Base-by-base conservation (phyloP, 2,113 vertebrate species). In the Nesogale talazaci region DNA sequence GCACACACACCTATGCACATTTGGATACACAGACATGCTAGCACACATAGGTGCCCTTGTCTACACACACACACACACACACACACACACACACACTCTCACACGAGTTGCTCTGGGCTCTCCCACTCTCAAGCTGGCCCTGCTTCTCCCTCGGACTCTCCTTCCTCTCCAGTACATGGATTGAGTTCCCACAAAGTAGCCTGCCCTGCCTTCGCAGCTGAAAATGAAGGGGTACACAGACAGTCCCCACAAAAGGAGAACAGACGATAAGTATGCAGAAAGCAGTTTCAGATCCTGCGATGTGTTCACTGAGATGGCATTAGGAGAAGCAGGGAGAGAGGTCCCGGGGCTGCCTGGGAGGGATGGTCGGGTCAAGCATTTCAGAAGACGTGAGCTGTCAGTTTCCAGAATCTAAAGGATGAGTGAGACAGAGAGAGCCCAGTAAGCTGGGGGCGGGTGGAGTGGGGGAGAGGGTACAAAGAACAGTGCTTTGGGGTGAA, bases 391-490 rank as follows among this genome's bases (percentile, higher is more conserved):
- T 14, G 75, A 61, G 77, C 6, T 12, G 19, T 19, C 63, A 29
- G 36, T 52, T 52, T 12, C 23, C n/a, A 38, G 59, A 36, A 72
- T 42, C 16, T 61, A 2, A 23, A 1, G 0, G 19, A 6, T 2
- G 2, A 4, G 6, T 2, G 2, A 4, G 38, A n/a, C 27, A 17
- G 25, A 22, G 17, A 3, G 31, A 67, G 6, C 16, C 8, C 1
- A 7, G 36, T 14, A 69, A 34, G 29, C 12, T 27, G 2, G 56
- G 42, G 19, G n/a, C n/a, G n/a, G n/a, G n/a, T n/a, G n/a, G n/a
- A n/a, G n/a, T n/a, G n/a, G n/a, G n/a, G n/a, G n/a, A n/a, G n/a
- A n/a, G n/a, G n/a, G n/a, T n/a, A 19, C 19, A 6, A 14, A 40
- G 63, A 27, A 0, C 4, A 3, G 52, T 34, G 74, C n/a, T 11